These are phyloP conservation scores for Egretta garzetta DNA, from an alignment of 2,113 vertebrate species.

Conservation along the genomic window DNA sequence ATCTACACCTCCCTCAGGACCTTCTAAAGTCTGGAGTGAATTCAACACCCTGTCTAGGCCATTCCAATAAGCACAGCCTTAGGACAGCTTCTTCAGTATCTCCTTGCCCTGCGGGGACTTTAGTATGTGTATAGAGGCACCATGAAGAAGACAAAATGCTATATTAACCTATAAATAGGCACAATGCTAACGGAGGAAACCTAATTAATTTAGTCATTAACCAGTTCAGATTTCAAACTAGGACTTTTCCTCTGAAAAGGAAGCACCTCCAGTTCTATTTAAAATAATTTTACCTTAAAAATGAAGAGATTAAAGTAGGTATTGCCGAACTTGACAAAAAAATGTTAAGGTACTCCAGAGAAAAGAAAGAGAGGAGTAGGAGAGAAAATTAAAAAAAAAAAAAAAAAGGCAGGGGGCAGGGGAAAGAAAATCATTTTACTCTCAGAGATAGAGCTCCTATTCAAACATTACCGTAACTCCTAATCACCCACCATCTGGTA, in stretches of 20 bases:
- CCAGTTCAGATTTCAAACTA: background rate
- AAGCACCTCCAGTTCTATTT: background rate
- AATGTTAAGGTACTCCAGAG: background rate
- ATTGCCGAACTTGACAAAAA: background rate
- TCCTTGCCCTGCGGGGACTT: background rate
- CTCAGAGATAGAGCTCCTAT: background rate
- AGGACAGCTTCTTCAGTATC: background rate
- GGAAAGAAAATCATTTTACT: background rate
- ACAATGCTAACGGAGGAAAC: too few species aligned
- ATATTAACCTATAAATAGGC: background rate
- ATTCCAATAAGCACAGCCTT: background rate
- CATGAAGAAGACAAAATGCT: background rate
- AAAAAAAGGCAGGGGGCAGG: background rate
- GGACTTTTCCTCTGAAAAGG: background rate
- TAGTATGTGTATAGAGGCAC: background rate
- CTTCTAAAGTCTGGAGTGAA: background rate
- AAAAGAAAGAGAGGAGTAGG: rapidly evolving
- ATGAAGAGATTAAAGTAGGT: background rate
- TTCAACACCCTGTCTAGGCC: background rate
- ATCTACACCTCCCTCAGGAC: background rate
- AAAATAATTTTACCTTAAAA: background rate
- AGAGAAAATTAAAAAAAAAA: too few species aligned
- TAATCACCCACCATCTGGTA: background rate
- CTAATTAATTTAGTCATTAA: background rate
- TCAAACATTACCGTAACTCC: background rate